These are phyloP conservation scores for Ramphastos sulfuratus DNA, from an alignment of 2,113 vertebrate genomes.

Conservation along the genomic window DNA sequence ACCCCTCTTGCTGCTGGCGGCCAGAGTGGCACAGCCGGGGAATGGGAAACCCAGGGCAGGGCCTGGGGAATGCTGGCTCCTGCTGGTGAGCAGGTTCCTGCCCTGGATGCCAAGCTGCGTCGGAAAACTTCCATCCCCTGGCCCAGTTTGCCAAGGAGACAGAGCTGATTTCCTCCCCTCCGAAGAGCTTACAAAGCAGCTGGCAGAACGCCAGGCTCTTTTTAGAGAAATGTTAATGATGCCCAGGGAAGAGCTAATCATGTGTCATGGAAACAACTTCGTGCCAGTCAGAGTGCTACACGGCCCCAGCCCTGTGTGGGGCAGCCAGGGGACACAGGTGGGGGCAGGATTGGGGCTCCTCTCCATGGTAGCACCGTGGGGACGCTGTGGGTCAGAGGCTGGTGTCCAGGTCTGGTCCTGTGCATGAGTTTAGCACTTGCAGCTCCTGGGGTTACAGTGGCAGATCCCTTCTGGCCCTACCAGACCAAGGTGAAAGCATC, in stretches of 20 bases:
- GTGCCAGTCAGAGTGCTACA: neutral
- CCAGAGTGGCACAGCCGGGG: neutral
- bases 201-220: neutral
- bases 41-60: neutral
- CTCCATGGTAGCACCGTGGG: rapidly evolving
- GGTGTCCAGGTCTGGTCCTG: rapidly evolving
- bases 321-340: rapidly evolving
- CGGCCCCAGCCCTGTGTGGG: rapidly evolving
- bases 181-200: neutral
- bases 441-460: neutral
- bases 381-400: rapidly evolving
- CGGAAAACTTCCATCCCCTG: neutral
- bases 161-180: neutral
- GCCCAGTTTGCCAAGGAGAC: neutral
- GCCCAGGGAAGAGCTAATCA: neutral
- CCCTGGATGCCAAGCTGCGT: rapidly evolving
- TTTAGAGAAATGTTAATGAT: neutral
- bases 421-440: neutral
- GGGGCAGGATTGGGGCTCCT: neutral
- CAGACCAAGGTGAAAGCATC: neutral
- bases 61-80: neutral
- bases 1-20: neutral
- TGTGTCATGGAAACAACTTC: neutral
- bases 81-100: neutral
- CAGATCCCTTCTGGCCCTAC: neutral